Evolutionary conservation across 2,797 vertebrate genomes (phyloP).

Genomic region (Acanthurus lineatus): DNA sequence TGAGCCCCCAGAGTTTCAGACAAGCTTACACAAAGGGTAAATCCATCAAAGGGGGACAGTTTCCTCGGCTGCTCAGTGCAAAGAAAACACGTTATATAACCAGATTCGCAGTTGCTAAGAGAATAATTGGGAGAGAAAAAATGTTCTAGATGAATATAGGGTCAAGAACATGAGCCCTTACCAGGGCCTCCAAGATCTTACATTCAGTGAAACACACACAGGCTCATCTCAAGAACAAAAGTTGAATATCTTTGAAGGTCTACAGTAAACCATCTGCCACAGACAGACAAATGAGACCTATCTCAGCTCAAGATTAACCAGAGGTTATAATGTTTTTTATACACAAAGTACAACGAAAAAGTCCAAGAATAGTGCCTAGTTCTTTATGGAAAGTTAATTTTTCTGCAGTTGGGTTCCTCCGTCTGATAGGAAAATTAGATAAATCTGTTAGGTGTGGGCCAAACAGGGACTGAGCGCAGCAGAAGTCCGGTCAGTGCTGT

Average conservation of each 20-base stretch:
- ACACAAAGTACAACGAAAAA: not conserved
- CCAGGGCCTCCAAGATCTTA: constrained; percentile 27
- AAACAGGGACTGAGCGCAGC: not conserved
- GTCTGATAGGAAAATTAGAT: not conserved
- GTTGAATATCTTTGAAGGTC: not conserved
- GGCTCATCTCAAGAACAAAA: constrained; percentile 19
- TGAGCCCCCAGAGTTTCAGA: constrained; percentile 47
- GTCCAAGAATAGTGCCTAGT: not conserved
- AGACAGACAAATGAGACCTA: not conserved
- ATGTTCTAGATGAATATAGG: constrained; percentile 35
- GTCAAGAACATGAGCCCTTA: constrained; percentile 23
- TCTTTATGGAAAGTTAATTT: not conserved
- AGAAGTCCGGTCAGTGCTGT: not conserved
- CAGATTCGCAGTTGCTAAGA: constrained; percentile 40
- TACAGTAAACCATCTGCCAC: constrained; percentile 6
- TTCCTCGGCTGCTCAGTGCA: constrained; percentile 48
- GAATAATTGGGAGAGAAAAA: constrained; percentile 51
- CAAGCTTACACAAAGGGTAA: constrained; percentile 61
- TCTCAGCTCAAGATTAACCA: not conserved
- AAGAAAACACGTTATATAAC: constrained; percentile 73
- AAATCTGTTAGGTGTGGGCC: not conserved
- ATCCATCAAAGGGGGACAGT: constrained; percentile 50
- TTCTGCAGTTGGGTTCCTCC: not conserved
- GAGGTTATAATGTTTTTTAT: not conserved
- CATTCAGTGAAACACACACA: constrained; percentile 2